These are phyloP conservation scores for Channallabes apus DNA, from an alignment of 2,797 vertebrate species.

Conservation along the genomic window DNA sequence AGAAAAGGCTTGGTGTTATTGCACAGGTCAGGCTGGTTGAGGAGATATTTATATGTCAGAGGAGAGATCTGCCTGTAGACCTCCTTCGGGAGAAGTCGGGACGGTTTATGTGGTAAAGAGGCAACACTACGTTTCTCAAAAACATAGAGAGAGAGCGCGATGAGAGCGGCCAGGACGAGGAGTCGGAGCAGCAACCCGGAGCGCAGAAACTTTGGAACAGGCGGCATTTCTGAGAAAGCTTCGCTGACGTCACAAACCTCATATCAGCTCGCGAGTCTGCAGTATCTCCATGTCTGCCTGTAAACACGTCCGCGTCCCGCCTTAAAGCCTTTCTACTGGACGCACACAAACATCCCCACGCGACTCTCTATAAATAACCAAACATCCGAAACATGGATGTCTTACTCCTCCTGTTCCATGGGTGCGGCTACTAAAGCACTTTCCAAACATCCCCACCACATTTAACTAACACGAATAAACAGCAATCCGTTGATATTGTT, in stretches of 20 bases:
- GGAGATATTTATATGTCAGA: conserved; percentile 66
- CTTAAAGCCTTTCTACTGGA: not conserved
- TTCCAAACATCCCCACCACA: not conserved
- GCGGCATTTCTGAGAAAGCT: not conserved
- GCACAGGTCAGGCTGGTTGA: conserved; percentile 71
- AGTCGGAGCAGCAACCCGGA: not conserved
- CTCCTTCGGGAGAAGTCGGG: conserved; percentile 29
- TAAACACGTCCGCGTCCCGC: not conserved
- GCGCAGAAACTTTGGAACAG: not conserved
- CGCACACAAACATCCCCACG: not conserved
- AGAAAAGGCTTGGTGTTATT: conserved; percentile 64
- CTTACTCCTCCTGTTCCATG: not conserved
- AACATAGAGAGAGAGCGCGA: not conserved
- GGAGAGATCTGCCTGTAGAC: conserved; percentile 63
- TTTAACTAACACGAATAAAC: not conserved
- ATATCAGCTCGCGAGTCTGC: not conserved
- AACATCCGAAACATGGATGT: not conserved
- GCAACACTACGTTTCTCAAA: not conserved
- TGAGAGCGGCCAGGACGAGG: conserved; percentile 16
- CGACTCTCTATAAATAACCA: not conserved
- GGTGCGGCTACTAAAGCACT: not conserved
- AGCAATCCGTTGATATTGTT: not conserved
- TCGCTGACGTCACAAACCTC: not conserved
- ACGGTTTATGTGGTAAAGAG: not conserved
- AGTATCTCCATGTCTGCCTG: not conserved